Evolutionary conservation across 2,888 invertebrate species (phyloP), one percentile per base, ranked within the genome.

Genomic region (Taenaris catops): DNA sequence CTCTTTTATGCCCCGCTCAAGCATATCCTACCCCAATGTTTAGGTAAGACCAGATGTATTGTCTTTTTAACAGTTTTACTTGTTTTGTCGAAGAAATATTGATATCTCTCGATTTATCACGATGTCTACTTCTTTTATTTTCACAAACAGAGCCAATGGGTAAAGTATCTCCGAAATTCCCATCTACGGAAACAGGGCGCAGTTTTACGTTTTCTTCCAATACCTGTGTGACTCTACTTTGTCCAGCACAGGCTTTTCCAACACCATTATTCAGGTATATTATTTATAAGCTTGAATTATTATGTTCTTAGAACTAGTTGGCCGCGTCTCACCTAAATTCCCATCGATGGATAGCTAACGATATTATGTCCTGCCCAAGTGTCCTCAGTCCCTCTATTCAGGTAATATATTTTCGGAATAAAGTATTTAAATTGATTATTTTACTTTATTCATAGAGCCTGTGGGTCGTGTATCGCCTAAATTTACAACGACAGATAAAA

Each of bases 311-410:
- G 91, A 91, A 70, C 91, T 91, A 40, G 89, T 91, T 53, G 90
- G 90, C 51, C 87, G 89, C 55, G 89, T 90, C 44, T 71, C 88
- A 51, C 91, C 91, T 49, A 90, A 90, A 74, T 89, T 91, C 45
- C 84, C 87, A 46, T 88, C 88, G 46, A 80, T 89, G 81, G 91
- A 91, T 72, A 91, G 90, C 64, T 92, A 54, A 91, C 92, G 25
- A 66, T 94, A 45, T 76, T 92, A 52, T 94, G 93, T 72, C 93
- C 93, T 38, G 93, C 93, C 8, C 93, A 93, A 72, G 92, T 92
- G 11, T 94, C 90, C 79, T 93, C 93, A 42, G 90, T 92, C 64
- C 93, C 93, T 58, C 75, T 89, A 48, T 90, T 91, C 89, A 92
- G 92, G 92, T 93, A 91, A 84, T 47, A 31, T 45, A 36, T 45